These are phyloP conservation scores for Bombus pyrosoma DNA, from an alignment of 1,140 invertebrate genomes.

Conservation along the genomic window DNA sequence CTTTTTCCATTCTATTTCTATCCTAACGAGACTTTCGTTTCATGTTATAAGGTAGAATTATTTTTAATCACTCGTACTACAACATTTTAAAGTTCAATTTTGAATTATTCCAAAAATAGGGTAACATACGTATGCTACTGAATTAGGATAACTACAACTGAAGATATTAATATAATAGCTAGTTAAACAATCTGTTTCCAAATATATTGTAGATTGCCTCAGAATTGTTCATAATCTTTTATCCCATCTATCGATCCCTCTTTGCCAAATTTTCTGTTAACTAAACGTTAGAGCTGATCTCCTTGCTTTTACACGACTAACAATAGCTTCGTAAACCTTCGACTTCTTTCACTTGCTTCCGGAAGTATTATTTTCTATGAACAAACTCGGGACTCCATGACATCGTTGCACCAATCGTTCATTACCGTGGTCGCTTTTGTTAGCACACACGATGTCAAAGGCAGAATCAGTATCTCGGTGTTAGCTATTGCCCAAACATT, in stretches of 20 bases:
- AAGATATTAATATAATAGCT: no score
- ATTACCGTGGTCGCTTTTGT: not conserved
- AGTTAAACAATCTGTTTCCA: no score
- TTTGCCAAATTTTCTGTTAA: no score
- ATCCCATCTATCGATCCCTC: no score
- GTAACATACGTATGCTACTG: no score
- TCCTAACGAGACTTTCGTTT: slow-evolving; percentile 9
- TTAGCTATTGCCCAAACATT: not conserved
- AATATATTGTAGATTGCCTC: no score
- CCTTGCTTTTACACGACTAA: no score
- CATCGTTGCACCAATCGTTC: not conserved
- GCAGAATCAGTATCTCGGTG: not conserved
- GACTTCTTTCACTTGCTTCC: not conserved
- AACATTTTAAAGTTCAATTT: not conserved
- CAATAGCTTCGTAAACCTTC: not conserved
- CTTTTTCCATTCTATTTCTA: not conserved
- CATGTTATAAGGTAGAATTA: not conserved
- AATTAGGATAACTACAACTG: no score
- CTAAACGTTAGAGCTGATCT: not conserved
- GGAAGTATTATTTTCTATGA: not conserved
- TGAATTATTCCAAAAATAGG: not conserved
- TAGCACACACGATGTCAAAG: not conserved
- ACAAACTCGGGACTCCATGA: not conserved
- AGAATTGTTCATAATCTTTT: no score
- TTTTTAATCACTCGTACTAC: not conserved